Conservation (phyloP, 2,888 invertebrate species). For the Panopea generosa region DNA sequence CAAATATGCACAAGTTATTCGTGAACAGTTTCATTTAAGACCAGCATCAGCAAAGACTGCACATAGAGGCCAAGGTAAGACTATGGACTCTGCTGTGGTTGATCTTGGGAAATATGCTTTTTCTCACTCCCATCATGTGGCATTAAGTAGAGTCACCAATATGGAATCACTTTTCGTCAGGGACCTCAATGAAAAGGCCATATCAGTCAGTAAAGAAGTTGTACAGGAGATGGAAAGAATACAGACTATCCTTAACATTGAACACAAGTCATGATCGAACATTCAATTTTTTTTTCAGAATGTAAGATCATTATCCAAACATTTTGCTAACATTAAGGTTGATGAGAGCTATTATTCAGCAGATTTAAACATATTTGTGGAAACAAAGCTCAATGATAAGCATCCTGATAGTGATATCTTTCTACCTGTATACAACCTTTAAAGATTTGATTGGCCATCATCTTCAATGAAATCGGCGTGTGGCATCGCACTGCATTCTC, state of each 20-base stretch:
- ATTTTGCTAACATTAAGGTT: conserved; percentile 18
- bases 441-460: not conserved
- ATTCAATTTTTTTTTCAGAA: conserved; percentile 32
- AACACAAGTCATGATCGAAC: not conserved
- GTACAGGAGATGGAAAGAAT: conserved; percentile 5
- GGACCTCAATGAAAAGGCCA: conserved; percentile 26
- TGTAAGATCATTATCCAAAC: conserved; percentile 23
- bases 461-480: not conserved
- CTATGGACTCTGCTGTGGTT: conserved; percentile 33
- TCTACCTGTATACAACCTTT: not conserved
- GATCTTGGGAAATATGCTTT: conserved; percentile 21
- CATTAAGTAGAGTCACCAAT: conserved; percentile 37
- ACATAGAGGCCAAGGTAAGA: conserved; percentile 48
- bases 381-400: conserved; percentile 7
- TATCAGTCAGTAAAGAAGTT: conserved; percentile 12
- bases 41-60: conserved; percentile 32
- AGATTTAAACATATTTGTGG: conserved; percentile 3
- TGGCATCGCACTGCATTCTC: conserved; percentile 4
- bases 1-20: conserved; percentile 20
- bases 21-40: conserved; percentile 43
- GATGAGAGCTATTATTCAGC: not conserved
- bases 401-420: not conserved
- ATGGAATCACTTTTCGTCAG: conserved; percentile 21
- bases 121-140: conserved; percentile 47
- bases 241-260: not conserved